Base-by-base conservation (phyloP, 2,888 invertebrate genomes). In the Melanostoma mellinum region DNA sequence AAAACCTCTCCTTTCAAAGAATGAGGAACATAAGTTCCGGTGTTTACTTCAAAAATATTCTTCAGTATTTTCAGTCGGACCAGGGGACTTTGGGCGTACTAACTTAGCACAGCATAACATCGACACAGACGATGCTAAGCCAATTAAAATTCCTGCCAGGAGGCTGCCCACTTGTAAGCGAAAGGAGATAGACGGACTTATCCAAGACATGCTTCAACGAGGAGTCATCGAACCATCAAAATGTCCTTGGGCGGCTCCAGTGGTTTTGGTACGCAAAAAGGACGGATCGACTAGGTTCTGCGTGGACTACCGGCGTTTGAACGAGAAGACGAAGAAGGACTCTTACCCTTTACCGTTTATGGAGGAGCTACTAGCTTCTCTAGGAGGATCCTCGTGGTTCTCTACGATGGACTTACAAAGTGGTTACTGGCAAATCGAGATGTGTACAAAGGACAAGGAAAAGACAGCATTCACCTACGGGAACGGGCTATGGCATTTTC, bases 371-470 rank as follows among this genome's bases (percentile, higher is more conserved):
- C 42, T 77, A 8, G n/a, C 69, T 1, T 56, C 71, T 2, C 8
- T 73, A 6, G 40, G 55, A 44, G 63, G 80, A 38, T 42, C 75
- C 2, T 10, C 33, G 0, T 74, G 61, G 68, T 80, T 73, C 44
- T 74, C 74, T 6, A 74, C 63, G 1, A 50, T 58, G 67, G 58
- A 65, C 40, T 36, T 60, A 20, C 38, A 60, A 33, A 67, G 52
- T 33, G 60, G 78, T 0, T 50, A 58, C 36, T 58, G 65, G 58
- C 63, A 56, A 30, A 53, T 67, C 0, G 67, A 73, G 36, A 42
- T 40, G 9, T 82, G 9, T 85, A 79, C 60, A 77, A 86, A 46
- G 30, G 46, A 46, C 46, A 46, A 20, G 46, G 10, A 20, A 20
- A 46, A 46, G 30, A 46, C 46, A 2, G 20, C 20, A 20, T 20